Conservation (phyloP, 2,113 vertebrate species). For the Scomber scombrus region DNA sequence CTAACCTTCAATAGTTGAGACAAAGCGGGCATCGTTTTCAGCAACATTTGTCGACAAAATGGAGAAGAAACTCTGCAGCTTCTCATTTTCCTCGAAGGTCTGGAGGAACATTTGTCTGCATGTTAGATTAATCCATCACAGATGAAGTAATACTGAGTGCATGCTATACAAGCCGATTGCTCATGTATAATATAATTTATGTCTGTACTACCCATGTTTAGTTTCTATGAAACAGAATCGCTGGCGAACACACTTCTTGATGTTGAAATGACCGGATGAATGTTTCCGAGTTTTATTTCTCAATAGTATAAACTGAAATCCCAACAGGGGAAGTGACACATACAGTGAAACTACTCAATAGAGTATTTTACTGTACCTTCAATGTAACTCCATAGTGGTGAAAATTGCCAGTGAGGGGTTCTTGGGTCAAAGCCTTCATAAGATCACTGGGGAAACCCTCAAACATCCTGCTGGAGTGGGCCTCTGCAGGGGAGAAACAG, state of each 20-base stretch:
- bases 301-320: neutral
- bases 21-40: constrained; percentile 79
- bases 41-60: constrained; percentile 85
- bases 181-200: neutral
- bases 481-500: constrained; percentile 65
- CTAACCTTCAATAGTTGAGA: constrained; percentile 88
- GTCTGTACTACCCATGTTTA: neutral
- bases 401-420: constrained; percentile 87
- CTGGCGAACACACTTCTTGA: neutral
- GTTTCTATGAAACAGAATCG: neutral
- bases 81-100: constrained; percentile 78
- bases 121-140: too few relatives aligned
- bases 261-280: neutral
- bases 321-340: constrained; percentile 28
- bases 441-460: constrained; percentile 74
- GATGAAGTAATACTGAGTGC: neutral
- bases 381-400: constrained; percentile 83
- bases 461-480: constrained; percentile 82
- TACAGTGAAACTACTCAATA: neutral
- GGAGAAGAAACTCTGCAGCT: constrained; percentile 81
- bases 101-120: constrained; percentile 48
- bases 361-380: constrained; percentile 69
- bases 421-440: constrained; percentile 74
- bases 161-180: neutral
- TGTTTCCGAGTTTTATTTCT: neutral